phyloP scores from a whole-genome alignment of 2,888 invertebrate species.

The Tetragnatha montana region DNA sequence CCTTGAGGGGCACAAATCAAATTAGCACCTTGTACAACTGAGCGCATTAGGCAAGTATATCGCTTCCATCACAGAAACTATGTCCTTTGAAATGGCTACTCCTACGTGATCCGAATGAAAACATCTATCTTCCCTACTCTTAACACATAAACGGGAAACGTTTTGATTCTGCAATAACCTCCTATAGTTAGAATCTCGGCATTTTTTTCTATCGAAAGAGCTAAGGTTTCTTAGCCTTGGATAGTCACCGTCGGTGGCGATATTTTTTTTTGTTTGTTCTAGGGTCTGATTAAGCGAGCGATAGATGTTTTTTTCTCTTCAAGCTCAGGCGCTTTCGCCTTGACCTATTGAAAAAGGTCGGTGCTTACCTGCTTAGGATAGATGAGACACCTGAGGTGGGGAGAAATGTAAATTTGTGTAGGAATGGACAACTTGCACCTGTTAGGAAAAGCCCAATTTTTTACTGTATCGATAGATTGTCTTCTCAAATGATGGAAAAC shows the following conservation, averaged over 20 bases:
- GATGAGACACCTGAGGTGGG: neutral
- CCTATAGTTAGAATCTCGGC: constrained; percentile 2
- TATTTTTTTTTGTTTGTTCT: constrained; percentile 7
- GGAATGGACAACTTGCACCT: too few species aligned
- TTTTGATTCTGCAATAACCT: constrained; percentile 25
- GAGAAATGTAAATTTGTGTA: neutral
- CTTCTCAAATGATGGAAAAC: too few species aligned
- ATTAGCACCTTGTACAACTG: neutral
- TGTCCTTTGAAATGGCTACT: neutral
- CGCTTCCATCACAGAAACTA: neutral
- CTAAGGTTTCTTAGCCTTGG: constrained; percentile 18
- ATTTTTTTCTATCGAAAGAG: neutral
- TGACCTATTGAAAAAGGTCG: constrained; percentile 46
- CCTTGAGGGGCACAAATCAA: neutral
- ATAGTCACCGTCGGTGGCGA: neutral
- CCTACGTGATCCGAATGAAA: constrained; percentile 12
- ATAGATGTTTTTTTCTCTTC: constrained; percentile 2
- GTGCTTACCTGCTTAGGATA: neutral
- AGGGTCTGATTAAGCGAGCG: constrained; percentile 15
- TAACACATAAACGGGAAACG: neutral
- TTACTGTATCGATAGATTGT: too few species aligned
- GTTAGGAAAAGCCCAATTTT: too few species aligned
- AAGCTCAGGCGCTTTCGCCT: constrained; percentile 17
- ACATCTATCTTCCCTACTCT: constrained; percentile 3
- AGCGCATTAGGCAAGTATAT: neutral